Conservation (phyloP, 1,140 invertebrate species). For the Eulimnadia texana region DNA sequence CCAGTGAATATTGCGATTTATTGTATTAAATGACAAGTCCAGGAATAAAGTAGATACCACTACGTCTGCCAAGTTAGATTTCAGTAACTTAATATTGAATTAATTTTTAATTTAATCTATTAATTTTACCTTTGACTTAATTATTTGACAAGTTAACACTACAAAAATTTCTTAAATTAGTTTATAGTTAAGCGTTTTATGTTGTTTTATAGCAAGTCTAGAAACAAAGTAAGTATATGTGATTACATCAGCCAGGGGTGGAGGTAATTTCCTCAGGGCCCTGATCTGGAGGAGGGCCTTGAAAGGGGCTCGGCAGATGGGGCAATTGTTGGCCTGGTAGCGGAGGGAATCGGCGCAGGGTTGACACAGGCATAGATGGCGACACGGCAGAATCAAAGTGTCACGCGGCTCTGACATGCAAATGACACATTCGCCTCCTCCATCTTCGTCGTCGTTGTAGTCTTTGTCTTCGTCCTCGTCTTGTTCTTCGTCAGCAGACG, state of each 20-base stretch:
- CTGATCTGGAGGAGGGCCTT: slow-evolving; percentile 88
- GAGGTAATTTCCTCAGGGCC: slow-evolving; percentile 64
- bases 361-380: slow-evolving; percentile 94
- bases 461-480: slow-evolving; percentile 24
- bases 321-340: slow-evolving; percentile 93
- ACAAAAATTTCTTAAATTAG: too few relatives aligned
- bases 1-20: too few relatives aligned
- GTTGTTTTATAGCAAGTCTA: too few relatives aligned
- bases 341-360: slow-evolving; percentile 90
- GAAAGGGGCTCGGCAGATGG: slow-evolving; percentile 94
- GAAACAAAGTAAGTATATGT: too few relatives aligned
- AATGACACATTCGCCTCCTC: slow-evolving; percentile 95
- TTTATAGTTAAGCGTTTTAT: too few relatives aligned
- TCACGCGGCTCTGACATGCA: slow-evolving; percentile 97
- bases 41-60: too few relatives aligned
- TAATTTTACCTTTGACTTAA: too few relatives aligned
- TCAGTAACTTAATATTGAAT: too few relatives aligned
- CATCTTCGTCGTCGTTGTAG: slow-evolving; percentile 88
- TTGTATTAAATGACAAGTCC: too few relatives aligned
- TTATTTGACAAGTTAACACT: neutral
- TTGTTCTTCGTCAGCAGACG: neutral
- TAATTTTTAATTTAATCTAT: too few relatives aligned
- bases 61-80: too few relatives aligned
- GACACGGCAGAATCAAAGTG: slow-evolving; percentile 92
- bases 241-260: neutral